Evolutionary conservation across 30 jellyfish, hydroid and myxozoan species (phyloP), one percentile per base, ranked within the genome.

Genomic region (Catostylus mosaicus): DNA sequence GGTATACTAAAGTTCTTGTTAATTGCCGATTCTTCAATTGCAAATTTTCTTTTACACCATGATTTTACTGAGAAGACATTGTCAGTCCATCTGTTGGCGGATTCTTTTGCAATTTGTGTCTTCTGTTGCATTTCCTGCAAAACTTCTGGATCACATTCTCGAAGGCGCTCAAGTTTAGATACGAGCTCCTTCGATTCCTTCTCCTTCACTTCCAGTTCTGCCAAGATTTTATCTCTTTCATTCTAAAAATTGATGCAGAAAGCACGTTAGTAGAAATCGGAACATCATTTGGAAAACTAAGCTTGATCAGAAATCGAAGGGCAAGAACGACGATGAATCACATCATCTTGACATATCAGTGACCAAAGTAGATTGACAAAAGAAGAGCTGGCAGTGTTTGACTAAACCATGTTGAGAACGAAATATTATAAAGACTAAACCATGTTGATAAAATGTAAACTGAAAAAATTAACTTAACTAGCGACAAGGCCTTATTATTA

Each of bases 61-160:
- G 97, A 67, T 56, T 89, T 91, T 27, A 95, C 75, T 16, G 96
- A 54, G 75, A 89, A 95, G 16, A 95, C 62, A 59, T 95, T 95
- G 62, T 95, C 99, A 63, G 99, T 95, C 99, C 99, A 95, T 33
- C 99, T 54, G 69, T 95, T 95, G 2, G 97, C 98, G 18, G 98
- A 97, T 29, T 95, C 98, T 48, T 73, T 80, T 6, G 97, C 97
- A 70, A 72, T 52, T 30, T 7, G 14, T 6, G 89, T 62, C 65
- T 95, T 89, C 23, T 68, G 63, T 81, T 86, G 48, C 5, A 95
- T 79, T 12, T 83, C 96, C 65, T 85, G 62, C 56, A 89, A 50
- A 22, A 95, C 97, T 67, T 90, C 99, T 20, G 99, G 98, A 68
- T 89, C 98, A 86, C 99, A 90, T 56, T 95, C 98, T 24, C 93